Conservation (phyloP, 2,888 invertebrate genomes). For the Piscicola geometra region DNA sequence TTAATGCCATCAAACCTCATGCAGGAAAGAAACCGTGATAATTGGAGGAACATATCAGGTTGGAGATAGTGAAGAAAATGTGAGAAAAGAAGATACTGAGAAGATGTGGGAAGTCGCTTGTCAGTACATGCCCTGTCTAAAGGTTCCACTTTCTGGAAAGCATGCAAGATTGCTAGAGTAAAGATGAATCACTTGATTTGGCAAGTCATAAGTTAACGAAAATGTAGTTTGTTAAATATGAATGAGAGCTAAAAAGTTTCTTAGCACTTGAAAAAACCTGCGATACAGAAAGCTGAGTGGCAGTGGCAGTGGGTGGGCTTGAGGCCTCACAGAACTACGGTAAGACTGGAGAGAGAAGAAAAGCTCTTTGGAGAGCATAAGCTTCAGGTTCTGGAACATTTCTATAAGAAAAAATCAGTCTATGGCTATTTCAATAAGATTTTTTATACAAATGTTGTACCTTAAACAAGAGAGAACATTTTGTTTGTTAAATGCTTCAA, state of each 20-base stretch:
- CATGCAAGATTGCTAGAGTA: too few species aligned
- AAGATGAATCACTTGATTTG: too few species aligned
- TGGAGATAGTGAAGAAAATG: conserved; percentile 67
- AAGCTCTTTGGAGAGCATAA: conserved; percentile 15
- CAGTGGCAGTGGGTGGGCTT: conserved; percentile 67
- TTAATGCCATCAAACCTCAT: not conserved
- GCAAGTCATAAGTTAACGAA: too few species aligned
- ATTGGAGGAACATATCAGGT: conserved; percentile 81
- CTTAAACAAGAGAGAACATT: too few species aligned
- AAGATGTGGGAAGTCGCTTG: conserved; percentile 75
- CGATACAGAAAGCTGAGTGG: conserved; percentile 39
- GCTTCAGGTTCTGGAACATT: conserved; percentile 28
- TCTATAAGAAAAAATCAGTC: too few species aligned
- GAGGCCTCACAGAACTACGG: conserved; percentile 67
- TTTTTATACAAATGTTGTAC: too few species aligned
- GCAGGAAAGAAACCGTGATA: conserved; percentile 60
- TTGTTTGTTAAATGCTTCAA: conserved; percentile 4
- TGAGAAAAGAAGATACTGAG: conserved; percentile 69
- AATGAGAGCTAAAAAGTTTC: too few species aligned
- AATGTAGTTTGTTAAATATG: too few species aligned
- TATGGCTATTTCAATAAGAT: too few species aligned
- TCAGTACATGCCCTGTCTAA: conserved; percentile 68
- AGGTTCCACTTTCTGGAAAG: too few species aligned
- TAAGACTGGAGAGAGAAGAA: conserved; percentile 54
- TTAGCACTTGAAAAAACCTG: too few species aligned